Evolutionary conservation across 2,113 vertebrate species (phyloP).

Genomic region (Festucalex cinctus): DNA sequence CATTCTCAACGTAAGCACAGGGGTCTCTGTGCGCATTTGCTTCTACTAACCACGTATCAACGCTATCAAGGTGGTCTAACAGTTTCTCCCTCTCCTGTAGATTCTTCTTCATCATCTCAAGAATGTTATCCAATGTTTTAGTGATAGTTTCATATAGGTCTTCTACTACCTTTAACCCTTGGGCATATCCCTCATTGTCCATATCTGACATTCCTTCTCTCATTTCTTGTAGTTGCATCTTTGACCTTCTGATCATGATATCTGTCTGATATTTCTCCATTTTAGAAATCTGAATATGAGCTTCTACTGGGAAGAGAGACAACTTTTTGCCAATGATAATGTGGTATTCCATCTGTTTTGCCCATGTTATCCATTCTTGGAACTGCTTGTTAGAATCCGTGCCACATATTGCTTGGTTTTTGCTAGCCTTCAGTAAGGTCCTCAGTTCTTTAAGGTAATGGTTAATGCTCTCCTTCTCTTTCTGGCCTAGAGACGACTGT

Average conservation of each 20-base stretch:
- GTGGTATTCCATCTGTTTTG: constrained; percentile 67
- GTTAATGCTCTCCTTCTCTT: constrained; percentile 75
- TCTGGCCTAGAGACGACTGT: constrained; percentile 77
- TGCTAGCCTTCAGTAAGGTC: constrained; percentile 63
- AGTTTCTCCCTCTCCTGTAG: constrained; percentile 76
- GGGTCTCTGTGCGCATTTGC: constrained; percentile 32
- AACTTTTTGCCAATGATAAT: constrained; percentile 56
- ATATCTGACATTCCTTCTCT: constrained; percentile 48
- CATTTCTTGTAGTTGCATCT: constrained; percentile 68
- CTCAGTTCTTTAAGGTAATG: constrained; percentile 67
- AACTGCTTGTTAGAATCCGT: constrained; percentile 54
- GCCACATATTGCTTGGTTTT: constrained; percentile 40
- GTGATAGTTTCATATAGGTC: constrained; percentile 71
- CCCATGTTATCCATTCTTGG: constrained; percentile 75
- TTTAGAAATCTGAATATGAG: constrained; percentile 74
- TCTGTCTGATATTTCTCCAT: constrained; percentile 71
- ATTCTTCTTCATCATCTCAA: constrained; percentile 74
- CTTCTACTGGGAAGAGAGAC: constrained; percentile 79
- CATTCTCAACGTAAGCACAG: constrained; percentile 40
- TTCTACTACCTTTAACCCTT: constrained; percentile 70
- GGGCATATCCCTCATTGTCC: constrained; percentile 50
- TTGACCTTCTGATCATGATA: constrained; percentile 66
- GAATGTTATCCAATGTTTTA: constrained; percentile 67
- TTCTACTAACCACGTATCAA: constrained; percentile 70
- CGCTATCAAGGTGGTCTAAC: constrained; percentile 63